Evolutionary conservation across 1,140 invertebrate species (phyloP), one percentile per base, ranked within the genome.

Genomic region (Zaprionus capensis): DNA sequence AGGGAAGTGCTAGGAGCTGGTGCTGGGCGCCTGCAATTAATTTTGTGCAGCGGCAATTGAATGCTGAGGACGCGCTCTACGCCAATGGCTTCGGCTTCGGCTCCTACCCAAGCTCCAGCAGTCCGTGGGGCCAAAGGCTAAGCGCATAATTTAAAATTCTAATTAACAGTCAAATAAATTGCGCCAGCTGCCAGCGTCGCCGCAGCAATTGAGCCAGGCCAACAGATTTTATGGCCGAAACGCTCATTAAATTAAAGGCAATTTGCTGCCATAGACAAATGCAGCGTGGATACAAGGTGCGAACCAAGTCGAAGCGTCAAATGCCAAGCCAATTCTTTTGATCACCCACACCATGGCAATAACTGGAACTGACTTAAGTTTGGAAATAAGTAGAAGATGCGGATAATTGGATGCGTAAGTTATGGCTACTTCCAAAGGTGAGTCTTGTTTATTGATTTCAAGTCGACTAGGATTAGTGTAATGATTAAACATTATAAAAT

Each of bases 101-200:
- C 46, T 20, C 31, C 1, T 9, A 6, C 69, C 57, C 26, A 20
- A 28, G 41, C 55, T 63, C 15, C 38, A n/a, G 7, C 38, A 26
- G 58, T 51, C 38, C 46, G 26, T 28, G 61, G 59, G 70, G 74
- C 66, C 64, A 88, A 78, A 80, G 84, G 78, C 84, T 81, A 81
- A 87, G 84, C 81, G 81, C 84, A 87, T 87, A 87, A 83, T 88
- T 87, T 87, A 87, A 87, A 87, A 81, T 87, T 88, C 80, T 88
- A 87, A 87, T 87, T 87, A 87, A 87, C 84, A 87, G 84, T 87
- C 84, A 87, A 87, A 87, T 87, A 87, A 87, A 87, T 87, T 88
- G 83, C 82, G 72, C 83, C 76, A 79, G 80, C 83, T 87, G 83
- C 63, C 80, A 80, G 56, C 61, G 71, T 49, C 56, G 78, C 66